Evolutionary conservation across 2,113 vertebrate genomes (phyloP), one percentile per base, ranked within the genome.

Genomic region (Hypocryptadius cinnamomeus): DNA sequence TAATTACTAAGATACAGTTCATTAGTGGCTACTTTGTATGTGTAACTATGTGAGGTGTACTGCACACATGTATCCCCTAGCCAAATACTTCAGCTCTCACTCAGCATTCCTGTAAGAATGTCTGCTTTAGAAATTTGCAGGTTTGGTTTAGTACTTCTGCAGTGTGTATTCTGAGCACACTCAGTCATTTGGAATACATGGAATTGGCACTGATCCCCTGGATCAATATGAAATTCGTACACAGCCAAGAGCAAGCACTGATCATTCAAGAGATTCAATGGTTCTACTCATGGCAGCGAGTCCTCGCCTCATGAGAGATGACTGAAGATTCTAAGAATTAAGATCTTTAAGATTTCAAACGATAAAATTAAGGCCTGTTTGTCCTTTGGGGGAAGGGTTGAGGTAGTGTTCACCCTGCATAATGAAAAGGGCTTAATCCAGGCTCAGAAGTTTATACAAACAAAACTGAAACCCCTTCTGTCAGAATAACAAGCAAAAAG

Each of bases 41-140:
- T 50, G 21, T 76, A 61, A 45, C 28, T 31, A 3, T 25, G 4
- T 16, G 16, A 73, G 8, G 13, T 51, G 40, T 45, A 15, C 19
- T 23, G 12, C 16, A n/a, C 10, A 22, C 0, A 0, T 68, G 5
- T 23, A 18, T 68, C 15, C 17, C 12, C 40, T 48, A 37, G 33
- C 8, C 1, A 7, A 35, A 24, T 13, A 39, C 48, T 66, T 61
- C 61, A 69, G 7, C 12, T 87, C 13, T 76, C 42, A 47, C 5
- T 61, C 54, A 83, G 33, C 16, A 51, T 39, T 37, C 35, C 28
- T 71, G 27, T 57, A 56, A 69, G 50, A 60, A 79, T 21, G 3
- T 15, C 42, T 76, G 74, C 35, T 56, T 57, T 57, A 65, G 50
- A 45, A 31, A 37, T 63, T 22, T 63, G 10, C 64, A 89, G 28